Evolutionary conservation across 2,113 vertebrate species (phyloP).

Genomic region (Jaculus jaculus): DNA sequence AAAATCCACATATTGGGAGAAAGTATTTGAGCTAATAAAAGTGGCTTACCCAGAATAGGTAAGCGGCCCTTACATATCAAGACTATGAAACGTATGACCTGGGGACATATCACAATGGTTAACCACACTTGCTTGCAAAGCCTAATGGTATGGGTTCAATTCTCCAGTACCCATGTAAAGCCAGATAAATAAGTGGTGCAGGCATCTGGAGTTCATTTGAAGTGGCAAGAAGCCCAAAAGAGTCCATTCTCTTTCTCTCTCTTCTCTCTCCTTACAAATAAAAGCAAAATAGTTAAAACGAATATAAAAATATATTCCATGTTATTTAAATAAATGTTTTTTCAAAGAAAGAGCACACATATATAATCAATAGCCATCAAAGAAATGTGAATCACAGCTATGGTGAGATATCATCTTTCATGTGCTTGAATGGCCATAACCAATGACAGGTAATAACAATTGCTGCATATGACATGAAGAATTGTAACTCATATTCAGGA

Average conservation of each 20-base stretch:
- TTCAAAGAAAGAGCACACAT: background rate
- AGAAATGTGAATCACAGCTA: background rate
- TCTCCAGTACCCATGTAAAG: too few species aligned
- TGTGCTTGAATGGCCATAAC: background rate
- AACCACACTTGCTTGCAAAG: too few species aligned
- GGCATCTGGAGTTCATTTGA: too few species aligned
- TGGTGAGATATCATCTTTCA: background rate
- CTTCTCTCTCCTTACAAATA: too few species aligned
- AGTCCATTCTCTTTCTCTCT: too few species aligned
- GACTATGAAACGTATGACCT: background rate
- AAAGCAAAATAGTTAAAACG: background rate
- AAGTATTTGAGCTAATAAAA: background rate
- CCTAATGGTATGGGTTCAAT: too few species aligned
- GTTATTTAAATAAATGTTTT: background rate
- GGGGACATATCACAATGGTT: too few species aligned
- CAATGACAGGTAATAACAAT: background rate
- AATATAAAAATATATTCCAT: background rate
- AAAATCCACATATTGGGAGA: background rate
- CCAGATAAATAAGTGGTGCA: too few species aligned
- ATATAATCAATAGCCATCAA: background rate
- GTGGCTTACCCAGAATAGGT: background rate
- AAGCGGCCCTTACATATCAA: background rate
- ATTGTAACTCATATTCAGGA: background rate
- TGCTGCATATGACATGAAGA: background rate
- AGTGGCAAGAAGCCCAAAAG: too few species aligned